phyloP scores from a whole-genome alignment of 2,888 invertebrate genomes.

The Phania funesta region DNA sequence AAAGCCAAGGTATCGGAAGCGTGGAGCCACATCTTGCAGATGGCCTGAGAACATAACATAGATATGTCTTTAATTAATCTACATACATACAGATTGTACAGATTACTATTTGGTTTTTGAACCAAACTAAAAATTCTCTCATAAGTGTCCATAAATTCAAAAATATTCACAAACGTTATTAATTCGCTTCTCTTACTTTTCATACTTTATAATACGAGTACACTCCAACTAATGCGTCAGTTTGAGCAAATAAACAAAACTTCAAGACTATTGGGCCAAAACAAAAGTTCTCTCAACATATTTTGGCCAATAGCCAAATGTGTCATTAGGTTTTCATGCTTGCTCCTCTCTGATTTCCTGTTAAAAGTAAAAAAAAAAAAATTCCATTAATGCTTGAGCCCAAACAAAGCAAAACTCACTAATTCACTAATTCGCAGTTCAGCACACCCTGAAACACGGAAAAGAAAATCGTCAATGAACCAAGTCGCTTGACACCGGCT shows the following conservation, averaged over 20 bases:
- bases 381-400: not conserved
- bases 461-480: not conserved
- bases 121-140: no score
- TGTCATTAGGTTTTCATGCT: not conserved
- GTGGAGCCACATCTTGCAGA: no score
- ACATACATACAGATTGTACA: no score
- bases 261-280: not conserved
- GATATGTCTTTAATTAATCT: no score
- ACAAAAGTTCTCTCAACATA: not conserved
- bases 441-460: constrained; percentile 31
- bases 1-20: no score
- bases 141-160: no score
- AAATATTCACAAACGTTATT: no score
- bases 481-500: not conserved
- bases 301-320: not conserved
- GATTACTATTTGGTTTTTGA: no score
- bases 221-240: not conserved
- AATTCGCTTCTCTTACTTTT: no score
- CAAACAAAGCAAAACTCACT: not conserved
- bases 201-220: no score
- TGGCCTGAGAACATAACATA: no score
- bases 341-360: constrained; percentile 29
- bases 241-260: not conserved
- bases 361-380: constrained; percentile 7
- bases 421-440: constrained; percentile 10